These are phyloP conservation scores for Halcyon smyrnensis DNA, from an alignment of 2,797 vertebrate genomes.

Conservation along the genomic window DNA sequence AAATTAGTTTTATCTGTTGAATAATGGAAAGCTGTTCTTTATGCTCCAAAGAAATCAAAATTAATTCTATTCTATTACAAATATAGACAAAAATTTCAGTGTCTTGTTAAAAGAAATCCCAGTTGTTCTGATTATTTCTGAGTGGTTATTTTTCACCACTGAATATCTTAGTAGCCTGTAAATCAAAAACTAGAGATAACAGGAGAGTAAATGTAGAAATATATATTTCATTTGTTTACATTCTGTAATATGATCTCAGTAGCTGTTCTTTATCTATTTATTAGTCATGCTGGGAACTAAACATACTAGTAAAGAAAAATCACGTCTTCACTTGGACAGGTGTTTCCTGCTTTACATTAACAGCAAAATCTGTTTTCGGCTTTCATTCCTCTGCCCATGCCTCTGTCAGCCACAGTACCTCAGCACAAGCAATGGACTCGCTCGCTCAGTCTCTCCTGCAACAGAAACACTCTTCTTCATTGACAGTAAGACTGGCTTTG, in stretches of 20 bases:
- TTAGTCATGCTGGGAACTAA: background rate
- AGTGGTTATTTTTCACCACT: background rate
- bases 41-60: background rate
- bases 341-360: background rate
- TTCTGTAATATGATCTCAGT: background rate
- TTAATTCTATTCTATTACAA: background rate
- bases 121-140: background rate
- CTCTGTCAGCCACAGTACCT: background rate
- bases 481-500: background rate
- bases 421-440: background rate
- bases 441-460: rapidly evolving
- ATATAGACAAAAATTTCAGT: background rate
- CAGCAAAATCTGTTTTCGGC: background rate
- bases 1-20: background rate
- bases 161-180: background rate
- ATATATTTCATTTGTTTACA: background rate
- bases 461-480: rapidly evolving
- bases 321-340: background rate
- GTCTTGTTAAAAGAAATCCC: background rate
- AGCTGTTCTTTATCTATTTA: background rate
- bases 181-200: background rate
- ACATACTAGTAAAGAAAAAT: background rate
- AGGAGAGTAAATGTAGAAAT: background rate
- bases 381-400: background rate
- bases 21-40: background rate